A percentile compares a stretch with the other conserved stretches of the same genome.
Evolutionary conservation across 2,888 invertebrate genomes (phyloP).

Genomic region (Lissonota sp.): DNA sequence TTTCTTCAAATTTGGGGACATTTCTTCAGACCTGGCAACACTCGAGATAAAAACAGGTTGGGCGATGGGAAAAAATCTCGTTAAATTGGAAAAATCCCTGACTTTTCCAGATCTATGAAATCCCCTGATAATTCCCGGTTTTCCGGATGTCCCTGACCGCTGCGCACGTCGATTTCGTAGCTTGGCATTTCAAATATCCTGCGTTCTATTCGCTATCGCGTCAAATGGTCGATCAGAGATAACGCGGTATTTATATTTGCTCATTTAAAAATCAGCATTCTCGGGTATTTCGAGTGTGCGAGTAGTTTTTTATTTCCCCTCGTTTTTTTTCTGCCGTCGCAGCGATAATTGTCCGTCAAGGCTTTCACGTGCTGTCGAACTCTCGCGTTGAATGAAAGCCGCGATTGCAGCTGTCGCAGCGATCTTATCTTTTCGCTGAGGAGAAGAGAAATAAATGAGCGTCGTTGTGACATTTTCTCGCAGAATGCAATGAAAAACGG

Average conservation of each 20-base stretch:
- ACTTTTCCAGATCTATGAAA: no score
- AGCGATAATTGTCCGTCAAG: conserved; percentile 2
- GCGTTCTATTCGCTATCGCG: conserved; percentile 8
- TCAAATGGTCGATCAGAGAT: background rate
- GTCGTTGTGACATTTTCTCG: background rate
- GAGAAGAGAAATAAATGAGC: conserved; percentile 3
- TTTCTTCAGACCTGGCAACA: no score
- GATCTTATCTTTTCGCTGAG: conserved; percentile 18
- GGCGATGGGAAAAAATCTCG: no score
- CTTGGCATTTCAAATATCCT: background rate
- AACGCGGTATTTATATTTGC: background rate
- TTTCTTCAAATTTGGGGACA: no score
- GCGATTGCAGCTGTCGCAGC: conserved; percentile 15
- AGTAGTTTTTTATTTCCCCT: background rate
- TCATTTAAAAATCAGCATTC: background rate
- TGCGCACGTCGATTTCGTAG: no score
- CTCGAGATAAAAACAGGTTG: no score
- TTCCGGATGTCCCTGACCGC: no score
- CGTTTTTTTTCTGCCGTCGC: background rate
- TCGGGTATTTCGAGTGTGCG: background rate
- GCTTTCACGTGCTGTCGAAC: conserved; percentile 3
- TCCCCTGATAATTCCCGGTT: no score
- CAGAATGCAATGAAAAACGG: conserved; percentile 2
- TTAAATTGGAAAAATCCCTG: no score
- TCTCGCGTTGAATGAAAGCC: conserved; percentile 15